Percentiles rank a stretch among this genome's conserved stretches.
Conservation (phyloP, 2,113 vertebrate species). For the Boleophthalmus pectinirostris region DNA sequence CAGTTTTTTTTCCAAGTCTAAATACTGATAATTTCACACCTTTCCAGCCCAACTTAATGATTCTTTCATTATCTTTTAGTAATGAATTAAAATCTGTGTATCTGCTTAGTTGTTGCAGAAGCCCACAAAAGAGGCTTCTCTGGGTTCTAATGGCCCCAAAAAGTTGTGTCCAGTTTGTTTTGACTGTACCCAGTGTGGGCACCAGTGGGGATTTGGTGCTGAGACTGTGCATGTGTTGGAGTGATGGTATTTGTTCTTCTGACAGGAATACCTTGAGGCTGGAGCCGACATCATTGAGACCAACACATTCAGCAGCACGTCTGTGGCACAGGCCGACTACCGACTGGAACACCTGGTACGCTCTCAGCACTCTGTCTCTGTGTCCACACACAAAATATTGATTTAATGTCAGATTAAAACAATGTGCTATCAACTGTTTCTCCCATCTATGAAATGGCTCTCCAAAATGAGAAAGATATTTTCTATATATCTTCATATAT, state of each 20-base stretch:
- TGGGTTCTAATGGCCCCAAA: background rate
- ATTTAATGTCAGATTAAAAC: background rate
- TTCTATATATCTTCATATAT: too few species aligned
- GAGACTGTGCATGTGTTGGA: background rate
- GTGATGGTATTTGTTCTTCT: constrained; percentile 8
- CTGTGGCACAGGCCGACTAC: constrained; percentile 92
- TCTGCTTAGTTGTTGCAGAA: background rate
- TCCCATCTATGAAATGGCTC: too few species aligned
- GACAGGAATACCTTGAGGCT: constrained; percentile 89
- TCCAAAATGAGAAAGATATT: too few species aligned
- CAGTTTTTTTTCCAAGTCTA: too few species aligned
- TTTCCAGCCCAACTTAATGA: too few species aligned
- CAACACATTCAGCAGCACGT: constrained; percentile 95
- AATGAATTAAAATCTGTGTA: too few species aligned
- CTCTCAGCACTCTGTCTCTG: background rate
- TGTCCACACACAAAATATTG: too few species aligned
- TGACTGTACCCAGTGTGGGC: background rate
- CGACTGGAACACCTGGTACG: constrained; percentile 89
- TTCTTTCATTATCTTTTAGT: too few species aligned
- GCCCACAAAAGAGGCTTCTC: too few species aligned
- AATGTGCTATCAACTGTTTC: background rate
- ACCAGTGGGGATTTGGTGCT: background rate
- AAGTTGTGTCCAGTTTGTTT: background rate
- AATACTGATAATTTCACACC: too few species aligned
- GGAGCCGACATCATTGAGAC: constrained; percentile 97